Conservation (phyloP, 1,140 invertebrate genomes). For the Drosophila asahinai region DNA sequence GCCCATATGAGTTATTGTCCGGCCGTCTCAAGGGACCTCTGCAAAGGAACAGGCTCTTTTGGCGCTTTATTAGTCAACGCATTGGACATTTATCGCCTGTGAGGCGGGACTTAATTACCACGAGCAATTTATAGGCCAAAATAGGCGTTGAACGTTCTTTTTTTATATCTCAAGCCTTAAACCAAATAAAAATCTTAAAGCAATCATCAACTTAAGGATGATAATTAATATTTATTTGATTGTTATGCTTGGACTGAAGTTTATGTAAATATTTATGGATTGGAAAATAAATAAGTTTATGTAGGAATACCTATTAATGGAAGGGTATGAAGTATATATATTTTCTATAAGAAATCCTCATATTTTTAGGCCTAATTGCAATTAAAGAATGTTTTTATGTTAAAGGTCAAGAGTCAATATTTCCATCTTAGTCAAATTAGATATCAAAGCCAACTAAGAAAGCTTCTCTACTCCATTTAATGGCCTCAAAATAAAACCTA, state of each 20-base stretch:
- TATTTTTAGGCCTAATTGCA: neutral
- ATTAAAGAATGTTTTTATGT: too few relatives aligned
- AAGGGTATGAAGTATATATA: neutral
- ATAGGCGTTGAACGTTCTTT: conserved; percentile 59
- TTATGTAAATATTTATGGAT: conserved; percentile 9
- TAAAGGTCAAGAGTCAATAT: neutral
- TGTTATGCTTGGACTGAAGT: neutral
- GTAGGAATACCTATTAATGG: neutral
- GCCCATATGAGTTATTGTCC: conserved; percentile 78
- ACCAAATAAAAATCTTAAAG: conserved; percentile 13
- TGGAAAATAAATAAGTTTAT: too few relatives aligned
- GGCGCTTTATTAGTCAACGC: conserved; percentile 51
- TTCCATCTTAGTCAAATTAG: neutral
- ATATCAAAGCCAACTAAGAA: neutral
- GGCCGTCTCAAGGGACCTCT: conserved; percentile 33
- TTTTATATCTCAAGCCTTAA: conserved; percentile 32
- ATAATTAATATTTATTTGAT: conserved; percentile 61
- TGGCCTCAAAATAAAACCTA: neutral
- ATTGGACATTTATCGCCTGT: conserved; percentile 47
- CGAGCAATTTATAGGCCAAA: conserved; percentile 64
- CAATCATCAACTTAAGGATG: conserved; percentile 31
- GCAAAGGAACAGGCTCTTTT: conserved; percentile 13
- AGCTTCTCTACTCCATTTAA: neutral
- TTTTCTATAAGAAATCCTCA: too few relatives aligned
- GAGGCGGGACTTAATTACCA: conserved; percentile 62